Evolutionary conservation across 2,888 invertebrate species (phyloP), one percentile per base, ranked within the genome.

Genomic region (Drosophila niveifrons): DNA sequence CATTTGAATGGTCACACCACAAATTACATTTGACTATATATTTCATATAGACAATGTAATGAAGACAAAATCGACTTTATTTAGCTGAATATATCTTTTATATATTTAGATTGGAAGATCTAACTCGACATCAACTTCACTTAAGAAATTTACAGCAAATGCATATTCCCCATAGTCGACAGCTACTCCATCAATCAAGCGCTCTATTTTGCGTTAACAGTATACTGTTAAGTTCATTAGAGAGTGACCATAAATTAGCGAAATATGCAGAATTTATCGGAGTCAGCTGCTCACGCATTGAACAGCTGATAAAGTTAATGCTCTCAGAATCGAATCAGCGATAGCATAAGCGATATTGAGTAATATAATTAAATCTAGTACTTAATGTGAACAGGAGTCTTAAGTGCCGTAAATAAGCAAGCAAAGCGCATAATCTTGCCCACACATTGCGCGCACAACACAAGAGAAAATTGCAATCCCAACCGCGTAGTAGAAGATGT

Each of bases 321-420:
- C 75, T 75, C 78, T 69, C 65, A 59, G 48, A 78, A 78, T 63
- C 65, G 65, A 78, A 78, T 61, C 57, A 68, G 73, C 76, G 80
- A 84, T 78, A 80, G 65, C 83, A 80, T 78, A 74, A 75, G 82
- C 82, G 84, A 84, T 74, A 86, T 82, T 82, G 87, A 83, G 75
- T 82, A 82, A 82, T 82, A 82, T 78, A 85, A 80, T 85, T 82
- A 75, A 70, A 74, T 57, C 47, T 73, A 66, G 76, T 76, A 76
- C 76, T 76, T 76, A 76, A 76, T 76, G 76, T 78, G 70, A 78
- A 62, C 56, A 52, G 41, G 10, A 51, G 48, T 65, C 46, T 61
- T 61, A n/a, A 70, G 70, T 58, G 70, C 62, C 61, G 70, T 57
- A 31, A 75, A 65, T 51, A 75, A 61, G n/a, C n/a, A 56, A 64